phyloP scores from a whole-genome alignment of 2,797 vertebrate genomes.

The Amazona finschi region DNA sequence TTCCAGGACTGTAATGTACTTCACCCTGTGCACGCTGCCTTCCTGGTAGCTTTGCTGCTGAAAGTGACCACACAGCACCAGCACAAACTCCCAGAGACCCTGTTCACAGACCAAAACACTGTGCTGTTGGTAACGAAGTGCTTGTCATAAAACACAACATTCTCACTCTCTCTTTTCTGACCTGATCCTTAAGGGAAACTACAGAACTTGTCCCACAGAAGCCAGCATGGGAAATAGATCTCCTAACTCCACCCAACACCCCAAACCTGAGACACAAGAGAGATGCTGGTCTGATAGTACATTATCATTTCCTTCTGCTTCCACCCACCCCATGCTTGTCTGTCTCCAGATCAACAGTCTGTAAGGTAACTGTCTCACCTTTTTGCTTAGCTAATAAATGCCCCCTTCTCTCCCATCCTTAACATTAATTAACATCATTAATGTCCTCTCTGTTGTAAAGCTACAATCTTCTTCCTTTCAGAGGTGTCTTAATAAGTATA shows the following conservation, averaged over 20 bases:
- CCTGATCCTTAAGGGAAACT: background rate
- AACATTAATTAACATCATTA: background rate
- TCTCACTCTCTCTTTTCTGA: background rate
- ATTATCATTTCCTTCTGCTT: background rate
- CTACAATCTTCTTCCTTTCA: background rate
- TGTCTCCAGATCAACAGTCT: background rate
- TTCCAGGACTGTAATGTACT: background rate
- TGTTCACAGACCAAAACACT: background rate
- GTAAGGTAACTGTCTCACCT: background rate
- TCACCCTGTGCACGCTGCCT: background rate
- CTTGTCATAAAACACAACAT: background rate
- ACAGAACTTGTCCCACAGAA: background rate
- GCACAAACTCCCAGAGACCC: background rate
- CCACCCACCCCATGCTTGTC: fast-evolving
- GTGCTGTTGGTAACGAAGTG: background rate
- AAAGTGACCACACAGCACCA: background rate
- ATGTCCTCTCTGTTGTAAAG: background rate
- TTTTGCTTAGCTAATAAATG: background rate
- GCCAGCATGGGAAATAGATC: background rate
- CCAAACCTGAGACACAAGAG: background rate
- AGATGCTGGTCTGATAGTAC: background rate
- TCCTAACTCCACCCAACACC: background rate
- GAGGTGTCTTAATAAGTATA: background rate
- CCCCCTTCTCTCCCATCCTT: background rate
- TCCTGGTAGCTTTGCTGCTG: background rate